Conservation (phyloP, 2,113 vertebrate genomes). For the Corydoras maculifer region DNA sequence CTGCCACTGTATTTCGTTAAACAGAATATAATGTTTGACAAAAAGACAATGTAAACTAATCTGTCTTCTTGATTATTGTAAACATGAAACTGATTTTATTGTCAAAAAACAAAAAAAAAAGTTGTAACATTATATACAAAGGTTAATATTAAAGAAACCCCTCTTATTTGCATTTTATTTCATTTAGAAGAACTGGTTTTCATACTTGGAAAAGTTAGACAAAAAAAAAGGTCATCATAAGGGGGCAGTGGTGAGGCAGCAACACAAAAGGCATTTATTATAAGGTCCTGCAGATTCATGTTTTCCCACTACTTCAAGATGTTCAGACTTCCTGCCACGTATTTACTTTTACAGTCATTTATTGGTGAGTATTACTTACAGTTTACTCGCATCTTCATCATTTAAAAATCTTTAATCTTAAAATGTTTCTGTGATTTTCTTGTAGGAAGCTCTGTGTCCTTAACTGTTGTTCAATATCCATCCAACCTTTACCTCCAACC, state of each 20-base stretch:
- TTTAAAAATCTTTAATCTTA: neutral
- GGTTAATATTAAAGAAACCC: too few species aligned
- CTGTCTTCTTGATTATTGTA: too few species aligned
- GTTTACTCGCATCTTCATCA: neutral
- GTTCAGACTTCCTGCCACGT: neutral
- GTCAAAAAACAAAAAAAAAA: too few species aligned
- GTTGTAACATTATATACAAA: too few species aligned
- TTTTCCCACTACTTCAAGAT: neutral
- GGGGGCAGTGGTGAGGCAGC: slow-evolving; percentile 19
- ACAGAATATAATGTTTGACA: too few species aligned
- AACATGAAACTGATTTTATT: too few species aligned
- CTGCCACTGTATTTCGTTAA: too few species aligned
- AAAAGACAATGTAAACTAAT: too few species aligned
- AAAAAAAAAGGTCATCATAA: neutral
- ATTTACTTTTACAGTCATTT: slow-evolving; percentile 9
- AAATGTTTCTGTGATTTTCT: neutral
- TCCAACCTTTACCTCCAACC: slow-evolving; percentile 10
- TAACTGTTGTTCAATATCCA: slow-evolving; percentile 27
- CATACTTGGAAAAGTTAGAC: neutral
- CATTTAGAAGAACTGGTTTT: too few species aligned
- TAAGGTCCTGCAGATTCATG: neutral
- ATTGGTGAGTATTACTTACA: slow-evolving; percentile 18
- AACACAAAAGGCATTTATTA: neutral
- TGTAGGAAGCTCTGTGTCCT: neutral
- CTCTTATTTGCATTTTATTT: too few species aligned